Evolutionary conservation across 2,797 vertebrate genomes (phyloP).

Genomic region (Hemibagrus guttatus): DNA sequence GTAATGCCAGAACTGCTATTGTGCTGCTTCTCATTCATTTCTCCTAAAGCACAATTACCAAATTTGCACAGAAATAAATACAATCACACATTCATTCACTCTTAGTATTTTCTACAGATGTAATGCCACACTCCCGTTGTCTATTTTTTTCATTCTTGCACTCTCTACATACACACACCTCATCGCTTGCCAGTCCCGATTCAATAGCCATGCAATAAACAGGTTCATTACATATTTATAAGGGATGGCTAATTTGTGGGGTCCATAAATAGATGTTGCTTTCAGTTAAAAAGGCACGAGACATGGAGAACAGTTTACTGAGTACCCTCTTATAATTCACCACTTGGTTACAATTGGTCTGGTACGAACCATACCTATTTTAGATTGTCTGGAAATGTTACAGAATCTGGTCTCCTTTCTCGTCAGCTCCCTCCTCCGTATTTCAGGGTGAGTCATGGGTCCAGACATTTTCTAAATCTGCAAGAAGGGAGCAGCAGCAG

Average conservation of each 20-base stretch:
- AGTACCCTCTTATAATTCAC: constrained; percentile 59
- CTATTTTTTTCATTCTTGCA: background rate
- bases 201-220: constrained; percentile 53
- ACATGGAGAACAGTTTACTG: constrained; percentile 39
- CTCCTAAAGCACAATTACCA: background rate
- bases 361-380: constrained; percentile 66
- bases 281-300: constrained; percentile 57
- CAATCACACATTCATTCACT: background rate
- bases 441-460: constrained; percentile 71
- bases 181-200: constrained; percentile 44
- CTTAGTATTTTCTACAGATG: background rate
- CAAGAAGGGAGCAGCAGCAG: constrained; percentile 61
- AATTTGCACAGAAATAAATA: constrained; percentile 1
- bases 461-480: constrained; percentile 74
- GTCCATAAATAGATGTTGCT: constrained; percentile 51
- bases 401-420: constrained; percentile 56
- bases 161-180: constrained; percentile 37
- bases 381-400: constrained; percentile 75
- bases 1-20: background rate
- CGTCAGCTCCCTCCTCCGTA: constrained; percentile 60
- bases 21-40: constrained; percentile 1
- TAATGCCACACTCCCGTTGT: background rate
- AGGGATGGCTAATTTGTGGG: constrained; percentile 54
- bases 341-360: constrained; percentile 73
- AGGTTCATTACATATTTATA: constrained; percentile 60